A percentile compares a stretch with the other conserved stretches of the same genome.
These are phyloP conservation scores for Ligdia adustata DNA, from an alignment of 2,888 invertebrate genomes.

Conservation along the genomic window DNA sequence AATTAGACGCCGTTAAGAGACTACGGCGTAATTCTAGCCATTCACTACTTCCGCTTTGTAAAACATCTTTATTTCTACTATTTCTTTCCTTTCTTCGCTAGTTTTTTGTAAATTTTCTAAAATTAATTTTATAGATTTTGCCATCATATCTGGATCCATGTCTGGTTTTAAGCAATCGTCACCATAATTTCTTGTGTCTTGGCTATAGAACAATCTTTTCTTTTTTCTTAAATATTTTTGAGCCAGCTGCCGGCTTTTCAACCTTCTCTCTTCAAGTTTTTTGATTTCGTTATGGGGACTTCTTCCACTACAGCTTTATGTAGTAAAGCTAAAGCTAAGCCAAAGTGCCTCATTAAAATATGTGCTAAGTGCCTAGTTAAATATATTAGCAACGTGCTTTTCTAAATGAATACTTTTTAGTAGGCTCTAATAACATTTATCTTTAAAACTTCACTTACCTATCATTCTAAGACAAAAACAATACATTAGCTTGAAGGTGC, in stretches of 20 bases:
- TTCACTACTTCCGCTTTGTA: conserved; percentile 18
- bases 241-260: background rate
- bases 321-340: too few species aligned
- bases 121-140: background rate
- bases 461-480: too few species aligned
- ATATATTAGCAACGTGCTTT: too few species aligned
- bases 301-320: background rate
- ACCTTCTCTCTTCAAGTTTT: background rate
- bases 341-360: too few species aligned
- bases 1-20: conserved; percentile 24
- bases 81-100: background rate
- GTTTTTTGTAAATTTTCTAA: background rate
- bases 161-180: background rate
- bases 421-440: too few species aligned
- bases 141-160: background rate
- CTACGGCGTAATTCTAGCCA: conserved; percentile 23
- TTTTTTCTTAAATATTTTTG: background rate
- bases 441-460: too few species aligned
- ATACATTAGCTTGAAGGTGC: too few species aligned
- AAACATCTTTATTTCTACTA: too few species aligned
- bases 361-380: too few species aligned
- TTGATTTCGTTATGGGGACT: background rate
- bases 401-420: too few species aligned
- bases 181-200: background rate
- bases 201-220: background rate